These are phyloP conservation scores for Leptopilina myrica DNA, from an alignment of 2,888 invertebrate species.

Conservation along the genomic window DNA sequence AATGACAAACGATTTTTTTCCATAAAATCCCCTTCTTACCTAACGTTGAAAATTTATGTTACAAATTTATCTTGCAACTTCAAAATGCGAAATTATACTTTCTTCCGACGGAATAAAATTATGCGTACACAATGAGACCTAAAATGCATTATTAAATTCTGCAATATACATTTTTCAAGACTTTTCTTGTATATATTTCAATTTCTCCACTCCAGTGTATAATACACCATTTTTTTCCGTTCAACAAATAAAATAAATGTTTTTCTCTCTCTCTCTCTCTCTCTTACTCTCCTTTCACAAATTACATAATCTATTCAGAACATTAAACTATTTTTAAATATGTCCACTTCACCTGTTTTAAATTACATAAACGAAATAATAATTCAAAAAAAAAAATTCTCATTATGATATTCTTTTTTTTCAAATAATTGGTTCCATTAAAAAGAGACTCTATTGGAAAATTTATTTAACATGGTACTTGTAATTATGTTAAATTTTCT, in stretches of 20 bases:
- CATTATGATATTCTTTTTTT: background rate
- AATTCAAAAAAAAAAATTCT: background rate
- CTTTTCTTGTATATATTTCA: background rate
- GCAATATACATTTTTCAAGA: slow-evolving; percentile 20
- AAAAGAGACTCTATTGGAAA: background rate
- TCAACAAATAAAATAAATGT: background rate
- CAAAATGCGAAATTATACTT: slow-evolving; percentile 3
- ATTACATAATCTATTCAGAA: background rate
- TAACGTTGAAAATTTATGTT: background rate
- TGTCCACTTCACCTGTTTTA: background rate
- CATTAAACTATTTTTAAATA: slow-evolving; percentile 1
- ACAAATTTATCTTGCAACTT: slow-evolving; percentile 1
- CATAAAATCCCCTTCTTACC: background rate
- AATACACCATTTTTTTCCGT: background rate
- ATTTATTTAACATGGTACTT: background rate
- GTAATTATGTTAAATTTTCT: background rate
- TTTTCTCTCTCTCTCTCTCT: background rate
- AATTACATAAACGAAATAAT: background rate
- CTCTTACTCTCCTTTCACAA: background rate
- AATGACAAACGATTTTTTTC: too few species aligned
- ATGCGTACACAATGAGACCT: slow-evolving; percentile 17
- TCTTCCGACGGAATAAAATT: background rate
- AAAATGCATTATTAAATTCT: slow-evolving; percentile 17
- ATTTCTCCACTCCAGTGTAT: background rate
- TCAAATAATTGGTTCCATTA: too few species aligned